phyloP scores from a whole-genome alignment of 2,888 invertebrate genomes.

The Gryllus longicercus region DNA sequence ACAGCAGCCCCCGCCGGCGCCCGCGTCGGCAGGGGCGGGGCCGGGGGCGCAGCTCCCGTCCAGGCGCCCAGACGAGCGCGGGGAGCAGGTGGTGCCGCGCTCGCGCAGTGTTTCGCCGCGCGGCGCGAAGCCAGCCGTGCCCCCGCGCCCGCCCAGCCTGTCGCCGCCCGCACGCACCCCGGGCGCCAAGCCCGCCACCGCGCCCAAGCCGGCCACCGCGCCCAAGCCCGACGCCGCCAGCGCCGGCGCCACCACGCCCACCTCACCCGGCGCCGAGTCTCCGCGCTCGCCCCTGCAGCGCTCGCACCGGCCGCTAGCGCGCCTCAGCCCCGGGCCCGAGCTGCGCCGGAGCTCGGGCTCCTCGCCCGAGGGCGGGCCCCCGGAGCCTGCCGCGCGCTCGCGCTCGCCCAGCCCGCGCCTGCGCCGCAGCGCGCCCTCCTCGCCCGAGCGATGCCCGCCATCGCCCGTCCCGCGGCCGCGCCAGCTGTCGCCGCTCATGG shows the following conservation, averaged over 20 bases:
- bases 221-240: background rate
- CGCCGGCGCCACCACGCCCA: background rate
- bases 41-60: background rate
- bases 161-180: slow-evolving; percentile 4
- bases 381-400: background rate
- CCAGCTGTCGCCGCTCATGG: background rate
- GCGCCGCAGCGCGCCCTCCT: background rate
- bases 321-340: background rate
- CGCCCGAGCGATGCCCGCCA: background rate
- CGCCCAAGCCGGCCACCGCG: background rate
- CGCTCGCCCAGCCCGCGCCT: background rate
- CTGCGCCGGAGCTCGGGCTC: background rate
- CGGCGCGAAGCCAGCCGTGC: background rate
- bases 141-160: slow-evolving; percentile 4
- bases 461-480: background rate
- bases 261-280: background rate
- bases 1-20: background rate
- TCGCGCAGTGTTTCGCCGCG: background rate
- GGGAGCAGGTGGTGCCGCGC: background rate
- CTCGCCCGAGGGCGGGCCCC: background rate
- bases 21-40: background rate
- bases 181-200: background rate
- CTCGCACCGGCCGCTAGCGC: background rate
- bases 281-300: background rate
- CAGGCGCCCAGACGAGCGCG: background rate